Evolutionary conservation across 2,888 invertebrate genomes (phyloP).

Genomic region (Sicus ferrugineus): DNA sequence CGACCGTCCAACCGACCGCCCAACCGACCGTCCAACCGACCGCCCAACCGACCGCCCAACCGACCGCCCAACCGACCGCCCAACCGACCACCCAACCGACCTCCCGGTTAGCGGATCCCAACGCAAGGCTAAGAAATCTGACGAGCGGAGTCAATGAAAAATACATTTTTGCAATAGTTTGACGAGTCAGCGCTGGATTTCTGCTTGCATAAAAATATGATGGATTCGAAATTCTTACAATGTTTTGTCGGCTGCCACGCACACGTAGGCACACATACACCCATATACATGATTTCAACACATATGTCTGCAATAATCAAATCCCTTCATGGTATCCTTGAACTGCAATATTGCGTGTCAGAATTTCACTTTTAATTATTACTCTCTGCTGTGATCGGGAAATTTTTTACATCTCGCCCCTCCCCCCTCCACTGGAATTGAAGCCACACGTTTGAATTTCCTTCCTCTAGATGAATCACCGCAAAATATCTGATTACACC

Average conservation of each 20-base stretch:
- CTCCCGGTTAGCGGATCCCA: neutral
- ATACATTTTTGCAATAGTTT: neutral
- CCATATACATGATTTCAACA: neutral
- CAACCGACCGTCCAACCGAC: neutral
- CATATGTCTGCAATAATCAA: neutral
- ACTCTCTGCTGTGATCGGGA: neutral
- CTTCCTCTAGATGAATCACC: neutral
- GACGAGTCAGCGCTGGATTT: neutral
- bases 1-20: neutral
- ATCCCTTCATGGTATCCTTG: slow-evolving; percentile 9
- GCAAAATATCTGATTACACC: neutral
- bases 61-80: neutral
- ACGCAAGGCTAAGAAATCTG: neutral
- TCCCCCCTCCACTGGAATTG: neutral
- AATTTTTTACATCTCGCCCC: neutral
- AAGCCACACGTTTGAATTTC: neutral
- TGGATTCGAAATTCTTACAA: slow-evolving; percentile 9
- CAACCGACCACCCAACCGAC: neutral
- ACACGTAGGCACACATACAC: neutral
- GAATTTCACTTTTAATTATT: neutral
- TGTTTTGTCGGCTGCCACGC: neutral
- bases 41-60: neutral
- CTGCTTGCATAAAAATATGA: slow-evolving; percentile 8
- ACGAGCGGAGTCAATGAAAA: slow-evolving; percentile 23
- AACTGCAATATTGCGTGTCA: slow-evolving; percentile 3